Conservation (phyloP, 2,888 invertebrate genomes). For the Lacanobia wlatinum region DNA sequence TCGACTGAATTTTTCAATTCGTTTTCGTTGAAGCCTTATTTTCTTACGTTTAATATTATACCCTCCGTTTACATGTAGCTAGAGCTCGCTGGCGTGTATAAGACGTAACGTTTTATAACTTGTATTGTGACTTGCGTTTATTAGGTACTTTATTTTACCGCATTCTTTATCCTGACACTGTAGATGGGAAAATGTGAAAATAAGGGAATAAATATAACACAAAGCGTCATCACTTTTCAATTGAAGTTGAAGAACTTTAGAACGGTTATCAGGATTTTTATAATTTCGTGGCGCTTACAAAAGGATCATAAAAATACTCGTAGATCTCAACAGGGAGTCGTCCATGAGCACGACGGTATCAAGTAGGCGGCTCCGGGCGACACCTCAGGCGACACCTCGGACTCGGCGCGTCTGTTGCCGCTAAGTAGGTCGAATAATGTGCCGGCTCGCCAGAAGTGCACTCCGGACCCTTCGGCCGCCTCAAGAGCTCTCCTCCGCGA, state of each 20-base stretch:
- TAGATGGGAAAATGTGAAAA: constrained; percentile 42
- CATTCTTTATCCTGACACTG: constrained; percentile 25
- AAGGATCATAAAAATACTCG: constrained; percentile 63
- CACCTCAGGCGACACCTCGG: constrained; percentile 85
- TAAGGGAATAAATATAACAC: constrained; percentile 50
- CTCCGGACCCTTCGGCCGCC: constrained; percentile 80
- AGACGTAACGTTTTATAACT: constrained; percentile 48
- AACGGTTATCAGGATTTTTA: constrained; percentile 51
- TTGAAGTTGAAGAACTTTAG: constrained; percentile 51
- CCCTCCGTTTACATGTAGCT: constrained; percentile 27
- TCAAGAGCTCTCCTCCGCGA: constrained; percentile 79
- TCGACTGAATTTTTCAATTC: constrained; percentile 67
- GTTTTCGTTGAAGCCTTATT: constrained; percentile 59
- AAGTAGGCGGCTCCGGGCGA: constrained; percentile 77
- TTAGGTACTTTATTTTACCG: constrained; percentile 26
- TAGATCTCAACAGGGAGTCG: constrained; percentile 65
- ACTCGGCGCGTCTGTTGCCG: constrained; percentile 76
- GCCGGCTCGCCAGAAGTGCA: constrained; percentile 83
- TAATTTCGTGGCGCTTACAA: constrained; percentile 63
- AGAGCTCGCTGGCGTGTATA: constrained; percentile 20
- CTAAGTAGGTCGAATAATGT: constrained; percentile 90
- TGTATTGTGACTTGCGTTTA: constrained; percentile 48
- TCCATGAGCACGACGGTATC: constrained; percentile 74
- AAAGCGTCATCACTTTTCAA: constrained; percentile 58
- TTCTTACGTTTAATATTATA: constrained; percentile 56